phyloP scores from a whole-genome alignment of 2,113 vertebrate genomes.

The Coptodon bakossiorum region DNA sequence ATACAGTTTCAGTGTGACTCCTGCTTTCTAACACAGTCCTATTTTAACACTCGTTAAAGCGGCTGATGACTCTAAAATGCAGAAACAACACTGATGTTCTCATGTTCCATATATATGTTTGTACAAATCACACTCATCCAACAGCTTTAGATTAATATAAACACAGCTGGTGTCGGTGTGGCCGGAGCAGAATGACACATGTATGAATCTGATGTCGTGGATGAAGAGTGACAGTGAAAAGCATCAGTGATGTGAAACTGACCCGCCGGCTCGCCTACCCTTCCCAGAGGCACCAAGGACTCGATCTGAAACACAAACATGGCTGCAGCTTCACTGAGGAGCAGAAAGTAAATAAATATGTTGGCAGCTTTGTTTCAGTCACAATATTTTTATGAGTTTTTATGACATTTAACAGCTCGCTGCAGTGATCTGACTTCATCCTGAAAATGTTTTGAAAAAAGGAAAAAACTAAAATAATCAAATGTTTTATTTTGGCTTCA shows the following conservation, averaged over 20 bases:
- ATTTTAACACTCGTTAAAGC: background rate
- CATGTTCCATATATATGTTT: rapidly evolving
- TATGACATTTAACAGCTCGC: background rate
- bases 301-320: conserved; percentile 53
- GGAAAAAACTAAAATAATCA: background rate
- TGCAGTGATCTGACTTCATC: rapidly evolving
- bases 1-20: background rate
- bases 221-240: background rate
- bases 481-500: rapidly evolving
- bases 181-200: background rate
- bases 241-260: background rate
- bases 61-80: background rate
- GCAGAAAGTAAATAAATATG: background rate
- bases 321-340: background rate
- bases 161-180: background rate
- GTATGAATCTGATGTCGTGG: rapidly evolving
- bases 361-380: rapidly evolving
- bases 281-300: conserved; percentile 74
- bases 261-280: conserved; percentile 78
- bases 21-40: background rate
- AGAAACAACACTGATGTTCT: background rate
- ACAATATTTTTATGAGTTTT: background rate
- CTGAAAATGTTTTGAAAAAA: background rate
- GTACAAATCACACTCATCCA: rapidly evolving
- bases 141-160: rapidly evolving